Conservation (phyloP, 2,888 invertebrate genomes). For the Drosophila meridiana region DNA sequence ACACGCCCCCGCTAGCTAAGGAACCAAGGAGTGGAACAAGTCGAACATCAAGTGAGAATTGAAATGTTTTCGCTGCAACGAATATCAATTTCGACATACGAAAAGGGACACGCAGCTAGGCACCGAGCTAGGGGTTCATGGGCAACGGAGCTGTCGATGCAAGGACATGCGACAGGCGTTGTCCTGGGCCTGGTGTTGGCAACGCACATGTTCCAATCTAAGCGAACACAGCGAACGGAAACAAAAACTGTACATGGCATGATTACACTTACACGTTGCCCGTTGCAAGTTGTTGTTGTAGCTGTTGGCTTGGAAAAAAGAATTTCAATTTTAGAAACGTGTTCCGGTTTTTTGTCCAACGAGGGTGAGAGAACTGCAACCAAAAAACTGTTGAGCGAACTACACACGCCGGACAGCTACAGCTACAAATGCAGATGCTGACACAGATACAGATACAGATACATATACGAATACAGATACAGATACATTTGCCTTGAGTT, state of each 20-base stretch:
- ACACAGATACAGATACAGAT: conserved; percentile 10
- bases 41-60: conserved; percentile 72
- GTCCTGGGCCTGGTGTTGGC: conserved; percentile 68
- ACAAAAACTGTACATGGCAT: conserved; percentile 77
- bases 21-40: conserved; percentile 32
- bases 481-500: conserved; percentile 61
- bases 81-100: conserved; percentile 72
- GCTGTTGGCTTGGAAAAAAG: conserved; percentile 46
- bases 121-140: conserved; percentile 7
- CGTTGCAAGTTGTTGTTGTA: conserved; percentile 22
- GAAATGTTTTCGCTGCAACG: conserved; percentile 74
- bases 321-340: conserved; percentile 79
- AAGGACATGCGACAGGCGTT: conserved; percentile 37
- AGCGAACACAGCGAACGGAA: conserved; percentile 58
- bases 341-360: conserved; percentile 50
- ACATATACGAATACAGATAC: conserved; percentile 18
- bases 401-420: conserved; percentile 32
- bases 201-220: conserved; percentile 80
- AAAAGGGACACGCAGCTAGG: conserved; percentile 53
- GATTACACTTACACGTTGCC: conserved; percentile 65
- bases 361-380: conserved; percentile 48
- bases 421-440: conserved; percentile 20
- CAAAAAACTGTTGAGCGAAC: conserved; percentile 18
- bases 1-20: conserved; percentile 45
- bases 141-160: conserved; percentile 8